Base-by-base conservation (phyloP, 2,888 invertebrate species). In the Cremastinae sp. region DNA sequence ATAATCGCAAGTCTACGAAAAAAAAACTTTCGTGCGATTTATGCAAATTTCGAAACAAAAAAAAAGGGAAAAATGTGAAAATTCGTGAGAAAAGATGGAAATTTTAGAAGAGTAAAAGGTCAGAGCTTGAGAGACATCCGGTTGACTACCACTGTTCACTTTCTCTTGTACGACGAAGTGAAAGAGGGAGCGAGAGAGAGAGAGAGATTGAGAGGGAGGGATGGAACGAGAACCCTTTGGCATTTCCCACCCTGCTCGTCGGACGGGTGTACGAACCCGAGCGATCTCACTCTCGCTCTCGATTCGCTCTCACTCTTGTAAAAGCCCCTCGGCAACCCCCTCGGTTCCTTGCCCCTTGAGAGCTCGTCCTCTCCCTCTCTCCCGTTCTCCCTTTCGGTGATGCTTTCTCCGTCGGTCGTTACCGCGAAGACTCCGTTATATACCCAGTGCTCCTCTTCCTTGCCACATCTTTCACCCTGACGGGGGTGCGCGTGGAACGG, bases 191-290 rank as follows among this genome's bases (percentile, higher is more conserved):
- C n/a, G n/a, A n/a, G n/a, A n/a, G n/a, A n/a, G n/a, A n/a, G n/a
- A n/a, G n/a, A n/a, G n/a, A n/a, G n/a, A n/a, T n/a, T n/a, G n/a
- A n/a, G n/a, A n/a, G n/a, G n/a, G n/a, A n/a, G n/a, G n/a, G n/a
- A n/a, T n/a, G n/a, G n/a, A n/a, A n/a, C n/a, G n/a, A 81, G 84
- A 87, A 88, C 87, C 88, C 87, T 88, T 88, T 88, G 84, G 87
- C 83, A 83, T 86, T 83, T 83, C 87, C 84, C 82, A 87, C 88
- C 85, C 49, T 20, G 38, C 56, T 47, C 56, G 56, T 41, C 49
- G 83, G 79, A 83, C 78, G 80, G 51, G 61, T 54, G 41, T 80
- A 78, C 81, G 82, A 81, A 65, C 79, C 83, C 82, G 82, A 80
- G 81, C 79, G 75, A 71, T 84, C 87, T 88, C 87, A 88, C 88